A percentile compares a stretch with the other conserved stretches of the same genome.
phyloP scores from a whole-genome alignment of 1,140 invertebrate species.

The Calosoma granatense region DNA sequence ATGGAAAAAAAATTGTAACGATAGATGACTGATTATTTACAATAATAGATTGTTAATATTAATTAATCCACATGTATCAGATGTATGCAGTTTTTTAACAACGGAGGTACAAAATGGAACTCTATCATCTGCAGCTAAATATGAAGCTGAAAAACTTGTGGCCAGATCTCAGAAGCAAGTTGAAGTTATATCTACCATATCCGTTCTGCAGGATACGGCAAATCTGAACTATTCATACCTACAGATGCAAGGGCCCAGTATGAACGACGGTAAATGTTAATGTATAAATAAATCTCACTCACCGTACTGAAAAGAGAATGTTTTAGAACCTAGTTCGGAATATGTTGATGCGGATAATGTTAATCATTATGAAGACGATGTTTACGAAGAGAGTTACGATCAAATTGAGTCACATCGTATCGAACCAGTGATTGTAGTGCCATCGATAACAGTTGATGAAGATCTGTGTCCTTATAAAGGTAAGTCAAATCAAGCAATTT shows the following conservation, averaged over 20 bases:
- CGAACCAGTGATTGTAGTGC: neutral
- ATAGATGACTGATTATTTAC: no score
- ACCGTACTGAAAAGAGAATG: neutral
- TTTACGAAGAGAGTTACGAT: neutral
- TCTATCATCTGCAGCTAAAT: slow-evolving; percentile 16
- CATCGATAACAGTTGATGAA: neutral
- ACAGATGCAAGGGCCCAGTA: neutral
- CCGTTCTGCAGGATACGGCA: neutral
- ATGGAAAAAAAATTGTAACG: no score
- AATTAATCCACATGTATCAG: no score
- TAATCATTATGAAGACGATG: neutral
- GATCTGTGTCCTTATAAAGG: slow-evolving; percentile 5
- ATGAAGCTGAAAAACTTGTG: slow-evolving; percentile 18
- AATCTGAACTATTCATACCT: neutral
- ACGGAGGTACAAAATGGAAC: slow-evolving; percentile 14
- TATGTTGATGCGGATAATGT: neutral
- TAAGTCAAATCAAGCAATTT: neutral
- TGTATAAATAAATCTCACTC: neutral
- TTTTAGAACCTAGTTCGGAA: neutral
- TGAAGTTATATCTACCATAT: slow-evolving; percentile 16
- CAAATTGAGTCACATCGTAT: neutral
- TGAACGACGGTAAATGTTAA: neutral
- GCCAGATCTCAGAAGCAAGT: slow-evolving; percentile 20
- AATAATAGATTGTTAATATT: no score
- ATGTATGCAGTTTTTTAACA: slow-evolving; percentile 21